Evolutionary conservation across 1,140 invertebrate species (phyloP).

Genomic region (Brachionus sp.): DNA sequence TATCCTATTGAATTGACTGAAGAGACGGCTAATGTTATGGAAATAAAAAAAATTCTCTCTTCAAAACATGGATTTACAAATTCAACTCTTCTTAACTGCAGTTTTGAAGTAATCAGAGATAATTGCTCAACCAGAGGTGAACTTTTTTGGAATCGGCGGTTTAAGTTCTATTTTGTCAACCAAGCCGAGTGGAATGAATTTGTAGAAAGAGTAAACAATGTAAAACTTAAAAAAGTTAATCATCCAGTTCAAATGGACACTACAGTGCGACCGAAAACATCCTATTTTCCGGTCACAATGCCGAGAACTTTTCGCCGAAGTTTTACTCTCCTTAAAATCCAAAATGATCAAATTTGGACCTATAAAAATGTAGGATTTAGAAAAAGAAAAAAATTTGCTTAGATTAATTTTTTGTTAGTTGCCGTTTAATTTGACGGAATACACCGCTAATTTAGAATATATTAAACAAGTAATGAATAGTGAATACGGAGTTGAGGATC

Average conservation of each 20-base stretch:
- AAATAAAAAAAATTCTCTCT: neutral
- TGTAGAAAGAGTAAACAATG: neutral
- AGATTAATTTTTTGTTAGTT: neutral
- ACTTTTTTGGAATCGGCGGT: neutral
- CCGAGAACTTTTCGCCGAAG: slow-evolving; percentile 35
- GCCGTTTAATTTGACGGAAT: slow-evolving; percentile 39
- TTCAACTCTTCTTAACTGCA: neutral
- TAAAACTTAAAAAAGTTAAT: neutral
- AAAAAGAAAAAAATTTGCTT: neutral
- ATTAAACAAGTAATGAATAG: neutral
- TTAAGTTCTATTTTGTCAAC: slow-evolving; percentile 21
- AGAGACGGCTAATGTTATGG: neutral
- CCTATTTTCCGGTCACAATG: slow-evolving; percentile 36
- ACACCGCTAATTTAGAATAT: slow-evolving; percentile 5
- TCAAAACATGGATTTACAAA: neutral
- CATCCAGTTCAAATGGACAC: neutral
- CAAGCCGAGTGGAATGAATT: slow-evolving; percentile 1
- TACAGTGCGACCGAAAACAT: neutral
- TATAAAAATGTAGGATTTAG: slow-evolving; percentile 28
- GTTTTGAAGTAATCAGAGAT: neutral
- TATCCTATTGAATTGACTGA: slow-evolving; percentile 16
- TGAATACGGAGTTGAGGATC: neutral
- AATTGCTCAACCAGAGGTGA: neutral
- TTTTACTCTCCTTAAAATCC: slow-evolving; percentile 11
- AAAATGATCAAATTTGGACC: slow-evolving; percentile 37